Base-by-base conservation (phyloP, 2,888 invertebrate species). In the Patella pellucida region DNA sequence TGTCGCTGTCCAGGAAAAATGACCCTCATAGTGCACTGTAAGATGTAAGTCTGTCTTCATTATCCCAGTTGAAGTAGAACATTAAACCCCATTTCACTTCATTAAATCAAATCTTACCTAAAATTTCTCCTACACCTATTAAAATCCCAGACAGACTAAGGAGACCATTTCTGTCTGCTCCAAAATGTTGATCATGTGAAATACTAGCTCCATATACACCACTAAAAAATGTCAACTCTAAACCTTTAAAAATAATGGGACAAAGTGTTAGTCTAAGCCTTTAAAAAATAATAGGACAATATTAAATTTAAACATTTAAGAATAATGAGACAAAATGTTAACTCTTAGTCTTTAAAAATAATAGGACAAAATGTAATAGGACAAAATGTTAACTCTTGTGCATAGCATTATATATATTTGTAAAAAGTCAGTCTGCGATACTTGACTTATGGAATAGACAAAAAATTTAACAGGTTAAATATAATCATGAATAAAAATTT, bases 201-300 rank as follows among this genome's bases (percentile, higher is more conserved):
- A 99, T 95, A 83, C 96, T 95, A 0, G 97, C 94, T 52, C 98
- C 96, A 92, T 98, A 99, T 0, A 99, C 97, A 0, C 97, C 97
- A 87, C 97, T 97, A 92, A 96, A 98, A 93, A 99, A 99, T 0
- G 97, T 97, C 68, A 97, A 91, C 89, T 96, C 97, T 75, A 98
- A 92, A 41, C 99, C 97, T 96, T 82, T 11, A 85, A 83, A 67
- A 71, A 69, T 62, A 72, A 51, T 72, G 71, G 71, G 69, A 72
- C 52, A 77, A 68, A 41, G 12, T 19, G 23, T n/a, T 3, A 67
- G 7, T 7, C 2, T 15, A 19, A 23, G 4, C 3, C 2, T 15
- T 2, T 69, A 19, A 23, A 19, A 19, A 69, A n/a, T 14, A 71
- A 41, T 51, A 71, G 15, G 3, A 14, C 71, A 50, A 50, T 71